These are phyloP conservation scores for Neuroterus valhalla DNA, from an alignment of 1,140 invertebrate species.

Conservation along the genomic window DNA sequence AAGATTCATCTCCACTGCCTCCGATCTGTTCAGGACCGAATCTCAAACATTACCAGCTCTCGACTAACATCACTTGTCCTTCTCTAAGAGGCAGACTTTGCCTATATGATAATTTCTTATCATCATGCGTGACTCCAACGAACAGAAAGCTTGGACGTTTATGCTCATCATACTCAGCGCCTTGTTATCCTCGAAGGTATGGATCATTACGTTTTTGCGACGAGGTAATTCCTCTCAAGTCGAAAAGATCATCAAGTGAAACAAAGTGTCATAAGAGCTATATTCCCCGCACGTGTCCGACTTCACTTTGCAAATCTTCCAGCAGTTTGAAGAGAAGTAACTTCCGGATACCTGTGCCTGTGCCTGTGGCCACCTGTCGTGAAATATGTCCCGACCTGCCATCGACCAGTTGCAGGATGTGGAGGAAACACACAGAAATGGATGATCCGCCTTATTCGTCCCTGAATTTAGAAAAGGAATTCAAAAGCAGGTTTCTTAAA, in stretches of 20 bases:
- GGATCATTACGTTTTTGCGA: neutral
- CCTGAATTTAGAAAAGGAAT: too few species aligned
- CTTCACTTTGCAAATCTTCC: neutral
- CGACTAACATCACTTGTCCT: neutral
- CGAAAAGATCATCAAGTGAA: neutral
- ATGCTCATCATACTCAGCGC: neutral
- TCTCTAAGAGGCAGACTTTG: neutral
- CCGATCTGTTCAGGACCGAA: slow-evolving; percentile 19
- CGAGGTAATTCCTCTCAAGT: neutral
- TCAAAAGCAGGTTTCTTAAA: too few species aligned
- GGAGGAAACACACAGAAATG: neutral
- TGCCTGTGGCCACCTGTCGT: neutral
- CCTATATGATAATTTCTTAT: neutral
- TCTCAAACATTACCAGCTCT: slow-evolving; percentile 32
- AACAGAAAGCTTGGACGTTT: neutral
- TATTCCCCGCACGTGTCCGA: slow-evolving; percentile 1
- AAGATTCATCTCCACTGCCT: slow-evolving; percentile 38
- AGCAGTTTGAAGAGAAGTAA: neutral
- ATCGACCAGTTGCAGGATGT: slow-evolving; percentile 11
- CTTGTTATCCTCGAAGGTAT: neutral
- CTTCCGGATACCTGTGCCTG: slow-evolving; percentile 10
- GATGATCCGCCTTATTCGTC: neutral
- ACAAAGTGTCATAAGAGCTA: neutral
- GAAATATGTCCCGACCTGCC: slow-evolving; percentile 15
- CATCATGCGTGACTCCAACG: neutral